Evolutionary conservation across 2,888 invertebrate genomes (phyloP), one percentile per base, ranked within the genome.

Genomic region (Rotaria socialis): DNA sequence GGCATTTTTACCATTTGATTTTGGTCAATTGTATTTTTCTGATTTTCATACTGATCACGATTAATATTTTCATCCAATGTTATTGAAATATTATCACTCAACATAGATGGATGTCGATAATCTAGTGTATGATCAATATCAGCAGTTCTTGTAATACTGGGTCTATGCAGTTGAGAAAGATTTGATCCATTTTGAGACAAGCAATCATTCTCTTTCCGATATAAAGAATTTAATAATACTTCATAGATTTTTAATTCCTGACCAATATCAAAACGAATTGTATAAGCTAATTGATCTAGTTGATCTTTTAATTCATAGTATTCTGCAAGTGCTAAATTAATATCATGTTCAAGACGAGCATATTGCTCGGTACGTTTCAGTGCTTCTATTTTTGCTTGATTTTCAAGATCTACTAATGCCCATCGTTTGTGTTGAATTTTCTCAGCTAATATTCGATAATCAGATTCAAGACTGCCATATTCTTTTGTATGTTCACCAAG

Each of bases 221-320:
- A 2, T 80, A 80, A 80, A 7, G 80, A 80, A 80, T 80, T 80
- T n/a, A 80, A 80, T 80, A 80, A n/a, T 24, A 35, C 47, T 80
- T 80, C 80, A 14, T 80, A 80, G 3, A 80, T 80, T 47, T 22
- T 80, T n/a, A 80, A 47, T 80, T 80, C 80, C 47, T 80, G 47
- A n/a, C 47, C 80, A 47, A 80, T 47, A 47, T 35, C 47, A 47
- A 80, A 80, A 47, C 80, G 43, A 80, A 80, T 47, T 47, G 47
- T 80, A 47, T 80, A 80, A 8, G 8, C 47, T 47, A 80, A 47
- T 80, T 47, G 35, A 80, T 80, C 80, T 47, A 80, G 24, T 43
- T 80, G 47, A 47, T 80, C 80, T 47, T 80, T 80, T n/a, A 80
- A 47, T 24, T 22, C 24, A 80, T 47, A 47, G n/a, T 80, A 80